These are phyloP conservation scores for Chelonoidis abingdonii DNA, from an alignment of 2,113 vertebrate genomes.

Conservation along the genomic window DNA sequence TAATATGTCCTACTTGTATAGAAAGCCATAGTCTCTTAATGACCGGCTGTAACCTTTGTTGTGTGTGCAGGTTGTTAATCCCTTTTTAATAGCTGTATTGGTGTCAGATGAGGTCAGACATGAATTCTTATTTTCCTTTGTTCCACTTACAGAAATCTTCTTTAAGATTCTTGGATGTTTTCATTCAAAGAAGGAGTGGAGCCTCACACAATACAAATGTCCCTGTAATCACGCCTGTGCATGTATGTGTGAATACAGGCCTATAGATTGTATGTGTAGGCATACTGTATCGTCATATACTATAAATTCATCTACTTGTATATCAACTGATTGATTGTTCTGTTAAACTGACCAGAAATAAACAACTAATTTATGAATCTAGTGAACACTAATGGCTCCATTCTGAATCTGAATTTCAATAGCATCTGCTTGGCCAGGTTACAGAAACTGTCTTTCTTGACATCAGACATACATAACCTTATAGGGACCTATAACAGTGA, in stretches of 20 bases:
- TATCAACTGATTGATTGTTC: not conserved
- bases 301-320: not conserved
- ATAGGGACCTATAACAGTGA: not conserved
- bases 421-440: not conserved
- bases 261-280: not conserved
- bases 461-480: not conserved
- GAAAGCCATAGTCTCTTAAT: conserved; percentile 34
- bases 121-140: conserved; percentile 43
- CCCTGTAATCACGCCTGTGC: not conserved
- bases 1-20: conserved; percentile 39
- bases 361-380: not conserved
- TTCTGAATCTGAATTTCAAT: not conserved
- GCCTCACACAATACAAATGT: not conserved
- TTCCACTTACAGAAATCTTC: not conserved
- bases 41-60: conserved; percentile 50
- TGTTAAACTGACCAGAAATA: not conserved
- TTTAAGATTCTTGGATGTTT: conserved; percentile 39
- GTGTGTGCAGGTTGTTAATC: conserved; percentile 60
- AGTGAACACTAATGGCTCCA: not conserved
- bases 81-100: conserved; percentile 51
- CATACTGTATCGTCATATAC: not conserved
- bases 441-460: not conserved
- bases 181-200: conserved; percentile 22
- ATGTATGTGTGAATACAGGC: not conserved
- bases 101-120: conserved; percentile 51